A percentile compares a stretch with the other conserved stretches of the same genome.
Conservation (phyloP, 2,797 vertebrate species). For the Protonibea diacanthus region DNA sequence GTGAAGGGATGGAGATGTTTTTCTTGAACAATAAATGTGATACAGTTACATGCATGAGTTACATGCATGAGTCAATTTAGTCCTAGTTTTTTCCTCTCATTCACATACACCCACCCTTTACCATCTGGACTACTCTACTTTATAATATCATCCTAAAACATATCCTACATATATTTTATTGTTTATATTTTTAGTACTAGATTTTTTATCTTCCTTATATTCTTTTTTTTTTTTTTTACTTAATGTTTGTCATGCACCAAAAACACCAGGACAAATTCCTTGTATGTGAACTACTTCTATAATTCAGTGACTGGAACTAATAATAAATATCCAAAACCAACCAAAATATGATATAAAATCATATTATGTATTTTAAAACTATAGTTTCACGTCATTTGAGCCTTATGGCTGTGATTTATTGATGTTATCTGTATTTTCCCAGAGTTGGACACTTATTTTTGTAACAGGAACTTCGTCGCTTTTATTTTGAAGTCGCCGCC, state of each 20-base stretch:
- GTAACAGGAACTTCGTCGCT: not conserved
- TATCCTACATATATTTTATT: no score
- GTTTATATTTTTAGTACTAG: no score
- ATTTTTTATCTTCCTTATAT: no score
- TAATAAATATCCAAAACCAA: not conserved
- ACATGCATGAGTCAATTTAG: not conserved
- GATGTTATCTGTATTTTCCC: not conserved
- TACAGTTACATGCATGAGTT: not conserved
- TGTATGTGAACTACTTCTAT: no score
- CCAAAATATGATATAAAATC: not conserved
- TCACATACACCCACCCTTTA: no score
- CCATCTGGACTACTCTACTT: no score
- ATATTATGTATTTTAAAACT: not conserved
- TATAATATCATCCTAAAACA: no score
- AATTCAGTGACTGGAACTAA: no score
- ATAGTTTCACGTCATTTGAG: not conserved
- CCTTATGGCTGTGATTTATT: not conserved
- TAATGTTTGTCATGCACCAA: no score
- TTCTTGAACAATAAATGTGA: slow-evolving; percentile 9
- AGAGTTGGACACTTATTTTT: slow-evolving; percentile 25
- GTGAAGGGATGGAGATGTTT: slow-evolving; percentile 4
- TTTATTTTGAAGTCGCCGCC: slow-evolving; percentile 57
- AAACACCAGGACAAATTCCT: no score
- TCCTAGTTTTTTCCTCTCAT: not conserved
- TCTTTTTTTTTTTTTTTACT: no score